Base-by-base conservation (phyloP, 2,888 invertebrate genomes). In the Meganola albula region DNA sequence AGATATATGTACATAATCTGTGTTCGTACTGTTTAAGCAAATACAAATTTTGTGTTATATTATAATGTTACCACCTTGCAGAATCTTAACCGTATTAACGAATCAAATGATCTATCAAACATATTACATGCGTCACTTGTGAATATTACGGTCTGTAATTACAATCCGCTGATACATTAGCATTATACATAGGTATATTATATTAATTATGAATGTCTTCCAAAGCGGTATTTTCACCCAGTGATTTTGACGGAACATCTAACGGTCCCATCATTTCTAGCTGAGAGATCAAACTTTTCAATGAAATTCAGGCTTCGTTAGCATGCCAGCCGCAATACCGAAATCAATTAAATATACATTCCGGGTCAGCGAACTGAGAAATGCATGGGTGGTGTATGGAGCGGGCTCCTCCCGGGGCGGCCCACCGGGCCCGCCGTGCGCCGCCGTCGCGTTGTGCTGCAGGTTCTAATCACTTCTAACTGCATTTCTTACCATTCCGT, bases 341-440 rank as follows among this genome's bases (percentile, higher is more conserved):
- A 66, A 74, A 77, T 77, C 74, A 75, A 78, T 78, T 76, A 76
- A 71, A 75, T 68, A 67, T 69, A 61, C 64, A 66, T 73, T 74
- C 69, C 74, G 57, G 66, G 56, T 64, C 75, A 74, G 60, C 61
- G 78, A 66, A 60, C 74, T 68, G 73, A 66, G 69, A 73, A 74
- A 75, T 77, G 64, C 71, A 69, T 61, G 63, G 63, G 51, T 51
- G 54, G 54, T 51, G 54, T 20, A 20, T 20, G 27, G 21, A 28
- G 30, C 25, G 24, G 25, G 27, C 18, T 24, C 13, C 21, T 10
- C 20, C 27, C 20, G 20, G 4, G 3, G 2, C 20, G 8, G 8
- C 20, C 4, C 20, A 20, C 20, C 3, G 8, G n/a, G n/a, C 34
- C 40, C 27, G 4, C 8, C 24, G 26, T 13, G 4, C 31, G 23